phyloP scores from a whole-genome alignment of 1,140 invertebrate genomes.

The Drosophila bocqueti region DNA sequence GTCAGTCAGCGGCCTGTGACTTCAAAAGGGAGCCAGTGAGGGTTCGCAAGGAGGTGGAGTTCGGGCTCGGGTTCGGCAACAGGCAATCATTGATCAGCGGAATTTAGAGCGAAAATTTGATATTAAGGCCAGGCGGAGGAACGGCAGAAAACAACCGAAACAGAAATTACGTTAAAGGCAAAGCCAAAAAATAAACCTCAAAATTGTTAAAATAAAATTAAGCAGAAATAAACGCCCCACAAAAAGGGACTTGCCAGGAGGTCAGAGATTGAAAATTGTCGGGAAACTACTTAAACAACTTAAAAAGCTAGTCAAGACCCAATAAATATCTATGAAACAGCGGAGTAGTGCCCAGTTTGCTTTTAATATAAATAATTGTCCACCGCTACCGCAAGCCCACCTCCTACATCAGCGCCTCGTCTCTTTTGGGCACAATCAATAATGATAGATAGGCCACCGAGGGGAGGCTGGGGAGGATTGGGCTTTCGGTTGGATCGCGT shows the following conservation, averaged over 20 bases:
- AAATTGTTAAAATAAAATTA: conserved; percentile 82
- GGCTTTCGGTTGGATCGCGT: conserved; percentile 22
- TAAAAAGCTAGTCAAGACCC: neutral
- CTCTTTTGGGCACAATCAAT: conserved; percentile 81
- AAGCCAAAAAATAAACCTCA: conserved; percentile 41
- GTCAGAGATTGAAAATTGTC: conserved; percentile 1
- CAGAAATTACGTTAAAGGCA: conserved; percentile 59
- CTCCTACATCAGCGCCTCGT: conserved; percentile 29
- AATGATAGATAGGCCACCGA: conserved; percentile 64
- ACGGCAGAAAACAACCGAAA: conserved; percentile 29
- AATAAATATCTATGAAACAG: neutral
- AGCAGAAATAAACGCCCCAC: conserved; percentile 76
- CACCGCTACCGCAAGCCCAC: conserved; percentile 45
- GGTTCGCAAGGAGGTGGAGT: conserved; percentile 26
- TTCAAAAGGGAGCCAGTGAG: conserved; percentile 35
- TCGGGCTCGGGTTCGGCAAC: conserved; percentile 28
- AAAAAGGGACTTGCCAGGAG: neutral
- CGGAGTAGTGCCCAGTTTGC: conserved; percentile 1
- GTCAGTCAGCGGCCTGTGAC: conserved; percentile 53
- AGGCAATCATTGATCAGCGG: conserved; percentile 83
- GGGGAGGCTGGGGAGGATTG: neutral
- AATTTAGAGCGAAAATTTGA: conserved; percentile 83
- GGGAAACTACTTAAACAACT: neutral
- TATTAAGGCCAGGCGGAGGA: conserved; percentile 71
- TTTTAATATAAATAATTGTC: conserved; percentile 79